Conservation (phyloP, 2,113 vertebrate species). For the Atlantisia rogersi region DNA sequence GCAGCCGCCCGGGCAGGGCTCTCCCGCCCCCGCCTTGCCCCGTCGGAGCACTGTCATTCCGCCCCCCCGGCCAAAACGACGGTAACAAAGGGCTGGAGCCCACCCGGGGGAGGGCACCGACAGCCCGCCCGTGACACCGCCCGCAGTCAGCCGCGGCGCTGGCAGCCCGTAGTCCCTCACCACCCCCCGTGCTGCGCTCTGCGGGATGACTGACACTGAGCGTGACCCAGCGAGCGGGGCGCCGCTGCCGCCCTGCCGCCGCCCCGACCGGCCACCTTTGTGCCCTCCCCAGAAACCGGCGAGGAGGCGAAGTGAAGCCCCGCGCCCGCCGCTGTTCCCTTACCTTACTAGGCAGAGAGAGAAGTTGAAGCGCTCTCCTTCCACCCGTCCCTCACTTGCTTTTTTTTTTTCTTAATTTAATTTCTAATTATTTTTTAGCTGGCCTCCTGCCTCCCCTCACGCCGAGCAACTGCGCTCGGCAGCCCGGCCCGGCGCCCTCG, state of each 20-base stretch:
- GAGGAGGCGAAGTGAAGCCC: neutral
- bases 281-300: neutral
- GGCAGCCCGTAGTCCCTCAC: neutral
- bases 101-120: neutral
- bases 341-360: slow-evolving; percentile 34
- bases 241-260: neutral
- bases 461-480: neutral
- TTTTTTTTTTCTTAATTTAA: neutral
- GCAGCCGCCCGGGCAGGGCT: neutral
- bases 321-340: neutral
- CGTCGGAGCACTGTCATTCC: neutral
- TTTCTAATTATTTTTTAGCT: neutral
- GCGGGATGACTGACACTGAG: neutral
- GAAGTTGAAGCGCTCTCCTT: neutral
- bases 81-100: slow-evolving; percentile 21
- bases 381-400: neutral
- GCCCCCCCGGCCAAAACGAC: neutral
- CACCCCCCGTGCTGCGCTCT: neutral
- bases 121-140: neutral
- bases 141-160: neutral
- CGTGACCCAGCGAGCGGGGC: neutral
- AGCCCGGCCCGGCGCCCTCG: neutral
- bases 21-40: neutral
- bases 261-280: neutral
- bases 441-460: neutral